A percentile compares a stretch with the other conserved stretches of the same genome.
phyloP scores from a whole-genome alignment of 2,888 invertebrate genomes.

The Neoascia interrupta region DNA sequence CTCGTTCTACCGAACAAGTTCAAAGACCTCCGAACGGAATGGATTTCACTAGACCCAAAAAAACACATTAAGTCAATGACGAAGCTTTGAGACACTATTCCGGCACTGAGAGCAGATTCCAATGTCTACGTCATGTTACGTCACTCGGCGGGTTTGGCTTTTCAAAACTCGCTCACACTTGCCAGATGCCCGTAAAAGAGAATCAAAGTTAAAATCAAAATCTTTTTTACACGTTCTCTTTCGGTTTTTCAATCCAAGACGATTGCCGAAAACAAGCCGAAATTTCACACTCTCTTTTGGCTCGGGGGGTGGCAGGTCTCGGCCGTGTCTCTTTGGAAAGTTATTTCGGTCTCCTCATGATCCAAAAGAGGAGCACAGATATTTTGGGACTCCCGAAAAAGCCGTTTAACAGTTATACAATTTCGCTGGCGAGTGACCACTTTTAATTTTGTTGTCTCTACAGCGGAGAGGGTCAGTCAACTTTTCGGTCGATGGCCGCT shows the following conservation, averaged over 20 bases:
- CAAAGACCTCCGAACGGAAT: slow-evolving; percentile 54
- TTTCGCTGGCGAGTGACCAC: slow-evolving; percentile 72
- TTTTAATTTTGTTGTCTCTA: slow-evolving; percentile 70
- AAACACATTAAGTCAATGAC: slow-evolving; percentile 32
- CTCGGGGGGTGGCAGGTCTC: neutral
- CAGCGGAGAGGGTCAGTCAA: slow-evolving; percentile 57
- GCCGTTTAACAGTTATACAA: slow-evolving; percentile 72
- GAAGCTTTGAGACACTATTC: slow-evolving; percentile 33
- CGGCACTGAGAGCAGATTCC: slow-evolving; percentile 28
- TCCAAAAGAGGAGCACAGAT: slow-evolving; percentile 38
- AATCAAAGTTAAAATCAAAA: neutral
- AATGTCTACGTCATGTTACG: slow-evolving; percentile 42
- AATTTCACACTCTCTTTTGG: slow-evolving; percentile 39
- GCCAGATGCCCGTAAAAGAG: slow-evolving; percentile 8
- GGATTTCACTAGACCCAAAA: slow-evolving; percentile 63
- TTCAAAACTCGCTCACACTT: slow-evolving; percentile 11
- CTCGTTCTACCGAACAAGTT: slow-evolving; percentile 36
- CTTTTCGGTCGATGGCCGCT: slow-evolving; percentile 67
- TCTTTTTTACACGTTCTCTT: slow-evolving; percentile 14
- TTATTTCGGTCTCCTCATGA: slow-evolving; percentile 36
- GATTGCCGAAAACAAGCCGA: too few relatives aligned
- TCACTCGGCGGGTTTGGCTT: slow-evolving; percentile 34
- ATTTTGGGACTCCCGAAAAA: slow-evolving; percentile 58
- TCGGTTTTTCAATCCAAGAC: slow-evolving; percentile 27
- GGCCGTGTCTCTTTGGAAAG: slow-evolving; percentile 56